These are phyloP conservation scores for Plectrocnemia conspersa DNA, from an alignment of 1,140 invertebrate genomes.

Conservation along the genomic window DNA sequence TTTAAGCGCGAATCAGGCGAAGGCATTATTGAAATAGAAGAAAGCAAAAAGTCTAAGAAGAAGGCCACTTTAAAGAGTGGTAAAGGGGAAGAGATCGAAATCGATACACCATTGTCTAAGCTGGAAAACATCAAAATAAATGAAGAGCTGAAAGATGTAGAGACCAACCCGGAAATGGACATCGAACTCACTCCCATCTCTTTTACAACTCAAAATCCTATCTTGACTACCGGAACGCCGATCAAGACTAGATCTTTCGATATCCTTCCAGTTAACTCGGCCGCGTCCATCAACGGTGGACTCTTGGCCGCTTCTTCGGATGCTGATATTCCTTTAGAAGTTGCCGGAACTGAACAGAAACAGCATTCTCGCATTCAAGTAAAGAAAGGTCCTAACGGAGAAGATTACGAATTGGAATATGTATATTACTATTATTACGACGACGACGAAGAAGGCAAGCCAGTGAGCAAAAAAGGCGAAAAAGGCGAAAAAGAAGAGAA, in stretches of 20 bases:
- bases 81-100: slow-evolving; percentile 42
- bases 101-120: slow-evolving; percentile 48
- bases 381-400: slow-evolving; percentile 83
- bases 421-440: slow-evolving; percentile 88
- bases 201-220: slow-evolving; percentile 48
- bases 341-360: slow-evolving; percentile 50
- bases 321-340: slow-evolving; percentile 47
- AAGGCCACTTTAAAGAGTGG: slow-evolving; percentile 36
- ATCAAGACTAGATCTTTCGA: slow-evolving; percentile 42
- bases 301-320: slow-evolving; percentile 47
- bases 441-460: slow-evolving; percentile 55
- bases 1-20: slow-evolving; percentile 37
- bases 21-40: slow-evolving; percentile 48
- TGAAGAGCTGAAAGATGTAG: slow-evolving; percentile 41
- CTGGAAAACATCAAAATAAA: slow-evolving; percentile 48
- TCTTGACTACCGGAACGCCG: slow-evolving; percentile 44
- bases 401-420: slow-evolving; percentile 88
- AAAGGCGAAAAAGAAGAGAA: slow-evolving; percentile 40
- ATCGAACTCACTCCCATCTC: slow-evolving; percentile 49
- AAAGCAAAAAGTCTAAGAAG: slow-evolving; percentile 47
- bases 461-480: too few species aligned
- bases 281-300: slow-evolving; percentile 48
- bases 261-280: slow-evolving; percentile 46
- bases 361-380: slow-evolving; percentile 69
- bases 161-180: slow-evolving; percentile 47